Evolutionary conservation across 2,888 invertebrate species (phyloP).

Genomic region (Cataglyphis altisquamis): DNA sequence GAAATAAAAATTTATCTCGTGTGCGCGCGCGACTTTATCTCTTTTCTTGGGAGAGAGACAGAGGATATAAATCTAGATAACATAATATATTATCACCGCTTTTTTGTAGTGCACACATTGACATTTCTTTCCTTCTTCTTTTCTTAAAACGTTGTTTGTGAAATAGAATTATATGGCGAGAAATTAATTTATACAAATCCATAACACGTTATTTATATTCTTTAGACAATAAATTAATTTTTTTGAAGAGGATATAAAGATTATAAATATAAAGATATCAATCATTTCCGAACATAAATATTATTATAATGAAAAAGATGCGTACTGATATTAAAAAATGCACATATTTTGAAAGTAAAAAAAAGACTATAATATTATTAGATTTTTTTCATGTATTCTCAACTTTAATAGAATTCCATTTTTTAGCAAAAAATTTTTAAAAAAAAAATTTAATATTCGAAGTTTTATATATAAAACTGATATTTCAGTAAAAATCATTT

Average conservation of each 20-base stretch:
- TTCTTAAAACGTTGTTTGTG: not conserved
- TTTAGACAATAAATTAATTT: constrained; percentile 42
- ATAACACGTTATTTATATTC: constrained; percentile 43
- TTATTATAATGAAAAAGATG: not conserved
- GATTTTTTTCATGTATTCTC: not conserved
- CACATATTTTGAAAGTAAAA: not conserved
- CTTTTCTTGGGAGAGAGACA: not conserved
- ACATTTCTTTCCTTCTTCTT: not conserved
- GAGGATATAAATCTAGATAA: constrained; percentile 10
- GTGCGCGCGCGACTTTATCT: not conserved
- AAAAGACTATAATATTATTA: not conserved
- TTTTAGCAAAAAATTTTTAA: not conserved
- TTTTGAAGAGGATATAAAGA: constrained; percentile 2
- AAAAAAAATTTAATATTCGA: not conserved
- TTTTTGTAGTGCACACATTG: not conserved
- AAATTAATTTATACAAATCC: constrained; percentile 35
- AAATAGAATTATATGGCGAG: not conserved
- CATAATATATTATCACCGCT: not conserved
- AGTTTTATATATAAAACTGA: not conserved
- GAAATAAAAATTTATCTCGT: not conserved
- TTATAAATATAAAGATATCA: not conserved
- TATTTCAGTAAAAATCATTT: constrained; percentile 11
- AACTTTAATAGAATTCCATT: not conserved
- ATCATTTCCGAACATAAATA: not conserved
- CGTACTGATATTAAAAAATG: not conserved